Evolutionary conservation across 2,797 vertebrate species (phyloP).

Genomic region (Alauda arvensis): DNA sequence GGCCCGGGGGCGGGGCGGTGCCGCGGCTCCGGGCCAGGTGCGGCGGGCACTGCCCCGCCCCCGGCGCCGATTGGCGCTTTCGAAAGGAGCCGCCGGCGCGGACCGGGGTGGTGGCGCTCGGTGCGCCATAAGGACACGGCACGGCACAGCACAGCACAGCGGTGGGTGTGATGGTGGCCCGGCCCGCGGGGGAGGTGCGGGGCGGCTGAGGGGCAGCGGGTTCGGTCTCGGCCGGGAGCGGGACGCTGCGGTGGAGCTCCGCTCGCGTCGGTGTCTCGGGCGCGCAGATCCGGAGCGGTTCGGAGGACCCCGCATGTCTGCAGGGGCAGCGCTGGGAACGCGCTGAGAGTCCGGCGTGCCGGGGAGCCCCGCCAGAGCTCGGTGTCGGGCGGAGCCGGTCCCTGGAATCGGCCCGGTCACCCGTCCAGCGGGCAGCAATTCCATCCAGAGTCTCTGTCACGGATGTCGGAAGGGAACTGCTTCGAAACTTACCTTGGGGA

Average conservation of each 20-base stretch:
- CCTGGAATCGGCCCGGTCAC: rapidly evolving
- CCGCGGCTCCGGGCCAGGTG: background rate
- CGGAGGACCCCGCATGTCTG: rapidly evolving
- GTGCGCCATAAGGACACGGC: background rate
- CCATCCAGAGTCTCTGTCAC: background rate
- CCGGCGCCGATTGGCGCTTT: constrained; percentile 64
- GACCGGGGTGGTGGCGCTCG: background rate
- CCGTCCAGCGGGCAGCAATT: background rate
- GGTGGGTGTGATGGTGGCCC: background rate
- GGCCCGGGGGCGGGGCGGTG: background rate
- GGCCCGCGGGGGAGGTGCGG: background rate
- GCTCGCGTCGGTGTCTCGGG: background rate
- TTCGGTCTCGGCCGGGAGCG: background rate
- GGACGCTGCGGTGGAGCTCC: too few species aligned
- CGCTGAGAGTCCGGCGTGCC: background rate
- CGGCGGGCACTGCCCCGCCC: background rate
- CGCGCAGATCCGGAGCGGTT: background rate
- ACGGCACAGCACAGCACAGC: background rate
- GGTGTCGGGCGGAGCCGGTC: background rate
- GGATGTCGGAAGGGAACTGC: background rate
- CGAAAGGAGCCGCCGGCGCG: constrained; percentile 63
- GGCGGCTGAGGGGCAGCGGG: background rate
- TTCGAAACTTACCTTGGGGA: background rate
- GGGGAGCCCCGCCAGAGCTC: background rate
- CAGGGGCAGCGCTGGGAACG: background rate